Base-by-base conservation (phyloP, 1,140 invertebrate species). In the Dryas iulia region DNA sequence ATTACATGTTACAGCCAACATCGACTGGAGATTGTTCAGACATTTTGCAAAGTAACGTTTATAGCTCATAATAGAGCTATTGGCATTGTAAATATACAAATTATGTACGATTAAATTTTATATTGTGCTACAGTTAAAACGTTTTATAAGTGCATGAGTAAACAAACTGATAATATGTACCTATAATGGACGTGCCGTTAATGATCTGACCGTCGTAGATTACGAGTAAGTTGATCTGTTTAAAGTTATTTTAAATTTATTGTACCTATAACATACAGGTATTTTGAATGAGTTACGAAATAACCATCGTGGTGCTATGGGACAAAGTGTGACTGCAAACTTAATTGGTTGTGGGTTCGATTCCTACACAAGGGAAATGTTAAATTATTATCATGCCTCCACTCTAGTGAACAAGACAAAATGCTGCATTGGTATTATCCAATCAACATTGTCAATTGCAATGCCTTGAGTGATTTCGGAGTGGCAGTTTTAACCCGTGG, bases 21-120 rank as follows among this genome's bases (percentile, higher is more conserved):
- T n/a, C 7, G 70, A 74, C 53, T 74, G 70, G 78, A 78, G 74
- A 62, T 65, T 76, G 79, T 78, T 77, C 71, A 59, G 62, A 76
- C 61, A 72, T 81, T 76, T 74, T 71, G 71, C 75, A 66, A 76
- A 73, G 67, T 77, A 76, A 79, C 70, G 67, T 80, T 85, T 85
- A 83, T 73, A 76, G 78, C 76, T 74, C 33, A 57, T 80, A 87
- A 87, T 87, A 75, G 74, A 77, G 75, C 82, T 78, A 80, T 83
- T 76, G 73, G 60, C 58, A 68, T 62, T 69, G 75, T 83, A 84
- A 85, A 83, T 77, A 82, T 77, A 81, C 73, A 82, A 83, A 87
- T 84, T 78, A 82, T 72, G 65, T 65, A 69, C 72, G 69, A 73
- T 81, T 78, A 74, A 72, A 62, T 57, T 76, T 75, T 77, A 81